phyloP scores from a whole-genome alignment of 2,113 vertebrate species.

The Boulengeromyrus knoepffleri region DNA sequence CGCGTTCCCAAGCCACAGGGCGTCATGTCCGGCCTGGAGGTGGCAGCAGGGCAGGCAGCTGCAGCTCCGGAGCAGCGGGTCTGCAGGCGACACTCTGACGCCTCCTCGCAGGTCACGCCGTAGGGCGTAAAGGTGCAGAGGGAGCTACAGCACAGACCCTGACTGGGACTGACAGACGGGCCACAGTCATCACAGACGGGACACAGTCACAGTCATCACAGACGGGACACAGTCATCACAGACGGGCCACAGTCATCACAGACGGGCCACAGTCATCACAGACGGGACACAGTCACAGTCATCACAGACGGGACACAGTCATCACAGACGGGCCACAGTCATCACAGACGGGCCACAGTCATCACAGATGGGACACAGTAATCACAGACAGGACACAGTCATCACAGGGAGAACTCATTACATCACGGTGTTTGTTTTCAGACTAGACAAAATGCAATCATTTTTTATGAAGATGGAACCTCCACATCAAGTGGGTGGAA shows the following conservation, averaged over 20 bases:
- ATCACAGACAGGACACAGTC: neutral
- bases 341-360: neutral
- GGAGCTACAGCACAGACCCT: conserved; percentile 63
- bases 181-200: neutral
- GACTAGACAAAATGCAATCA: neutral
- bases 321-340: neutral
- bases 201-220: neutral
- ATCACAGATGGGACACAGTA: too few species aligned
- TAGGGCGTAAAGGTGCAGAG: conserved; percentile 49
- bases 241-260: neutral
- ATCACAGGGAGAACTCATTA: neutral
- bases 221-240: too few species aligned
- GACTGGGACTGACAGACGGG: conserved; percentile 57
- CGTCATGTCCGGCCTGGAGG: conserved; percentile 60
- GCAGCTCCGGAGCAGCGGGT: conserved; percentile 55
- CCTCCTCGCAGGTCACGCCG: conserved; percentile 49
- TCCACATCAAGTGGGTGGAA: neutral
- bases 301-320: neutral
- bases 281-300: too few species aligned
- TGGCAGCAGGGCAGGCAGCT: conserved; percentile 49
- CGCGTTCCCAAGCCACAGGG: conserved; percentile 57
- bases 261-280: neutral
- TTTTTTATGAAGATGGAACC: neutral
- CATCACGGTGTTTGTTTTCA: neutral
- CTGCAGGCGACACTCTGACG: conserved; percentile 56